Base-by-base conservation (phyloP, 1,140 invertebrate genomes). In the Sinella curviseta region DNA sequence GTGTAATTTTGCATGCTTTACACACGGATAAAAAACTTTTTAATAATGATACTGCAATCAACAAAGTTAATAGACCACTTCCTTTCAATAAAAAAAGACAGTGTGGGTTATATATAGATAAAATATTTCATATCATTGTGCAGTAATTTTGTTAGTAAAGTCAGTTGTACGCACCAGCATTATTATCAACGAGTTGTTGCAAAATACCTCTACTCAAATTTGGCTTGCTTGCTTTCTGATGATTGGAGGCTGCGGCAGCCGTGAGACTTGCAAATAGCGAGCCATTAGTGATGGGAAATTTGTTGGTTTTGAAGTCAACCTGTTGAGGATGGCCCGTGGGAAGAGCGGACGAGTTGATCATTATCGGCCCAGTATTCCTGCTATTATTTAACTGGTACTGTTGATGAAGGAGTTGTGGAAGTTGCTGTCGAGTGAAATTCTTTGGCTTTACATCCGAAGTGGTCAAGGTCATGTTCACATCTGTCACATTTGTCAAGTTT, bases 211-310 rank as follows among this genome's bases (percentile, higher is more conserved):
- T 8, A n/a, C 65, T 70, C 30, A 70, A 31, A 48, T 48, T 48
- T 31, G 65, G 26, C 31, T 70, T 70, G 31, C 30, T 33, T n/a
- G 26, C 65, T 33, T 70, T 70, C 16, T 16, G 26, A 8, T 48
- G 39, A 48, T 20, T 48, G 16, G 74, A 12, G 3, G 74, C 24
- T 12, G 48, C 80, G 57, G 80, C 80, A 24, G 80, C 80, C 33
- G 80, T 78, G 16, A 81, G 77, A 77, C 80, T 78, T 39, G 80
- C 80, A 78, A 81, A 82, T 17, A 82, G 75, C 28, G 82, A 82
- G 24, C 82, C 82, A 78, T 82, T 80, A 16, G 79, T 80, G n/a
- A 82, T 78, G 35, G 82, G 79, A 77, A 78, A 82, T 67, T 76
- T 81, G 57, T 73, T 75, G 8, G 34, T 75, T 54, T 75, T 75